Percentiles rank a stretch among this genome's conserved stretches.
Evolutionary conservation across 2,797 vertebrate species (phyloP).

Genomic region (Tragelaphus eurycerus): DNA sequence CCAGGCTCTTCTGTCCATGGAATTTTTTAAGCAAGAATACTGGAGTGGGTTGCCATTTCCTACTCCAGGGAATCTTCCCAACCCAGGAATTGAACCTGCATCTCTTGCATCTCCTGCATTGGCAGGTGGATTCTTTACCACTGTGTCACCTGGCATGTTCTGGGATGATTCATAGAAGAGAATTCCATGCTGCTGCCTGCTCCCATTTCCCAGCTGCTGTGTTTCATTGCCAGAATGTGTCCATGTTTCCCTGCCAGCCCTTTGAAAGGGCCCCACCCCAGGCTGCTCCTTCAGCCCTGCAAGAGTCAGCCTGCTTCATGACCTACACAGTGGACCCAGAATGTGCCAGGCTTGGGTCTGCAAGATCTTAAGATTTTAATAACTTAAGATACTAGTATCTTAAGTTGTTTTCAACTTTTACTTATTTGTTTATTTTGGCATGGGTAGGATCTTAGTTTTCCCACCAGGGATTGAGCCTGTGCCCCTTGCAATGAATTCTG

Average conservation of each 20-base stretch:
- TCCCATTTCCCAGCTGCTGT: rapidly evolving
- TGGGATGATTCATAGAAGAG: background rate
- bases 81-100: background rate
- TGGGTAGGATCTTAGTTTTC: background rate
- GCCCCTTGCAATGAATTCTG: background rate
- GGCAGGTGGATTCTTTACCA: background rate
- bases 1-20: background rate
- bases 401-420: background rate
- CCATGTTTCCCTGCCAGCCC: background rate
- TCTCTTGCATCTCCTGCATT: background rate
- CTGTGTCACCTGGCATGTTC: background rate
- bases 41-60: background rate
- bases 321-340: background rate
- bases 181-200: background rate
- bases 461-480: background rate
- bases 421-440: background rate
- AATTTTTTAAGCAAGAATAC: background rate
- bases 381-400: background rate
- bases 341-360: background rate
- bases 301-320: background rate
- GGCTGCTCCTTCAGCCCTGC: background rate
- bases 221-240: background rate
- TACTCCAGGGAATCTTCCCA: background rate
- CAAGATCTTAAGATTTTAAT: background rate
- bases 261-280: background rate